Evolutionary conservation across 2,888 invertebrate genomes (phyloP).

Genomic region (Frankliniella intonsa): DNA sequence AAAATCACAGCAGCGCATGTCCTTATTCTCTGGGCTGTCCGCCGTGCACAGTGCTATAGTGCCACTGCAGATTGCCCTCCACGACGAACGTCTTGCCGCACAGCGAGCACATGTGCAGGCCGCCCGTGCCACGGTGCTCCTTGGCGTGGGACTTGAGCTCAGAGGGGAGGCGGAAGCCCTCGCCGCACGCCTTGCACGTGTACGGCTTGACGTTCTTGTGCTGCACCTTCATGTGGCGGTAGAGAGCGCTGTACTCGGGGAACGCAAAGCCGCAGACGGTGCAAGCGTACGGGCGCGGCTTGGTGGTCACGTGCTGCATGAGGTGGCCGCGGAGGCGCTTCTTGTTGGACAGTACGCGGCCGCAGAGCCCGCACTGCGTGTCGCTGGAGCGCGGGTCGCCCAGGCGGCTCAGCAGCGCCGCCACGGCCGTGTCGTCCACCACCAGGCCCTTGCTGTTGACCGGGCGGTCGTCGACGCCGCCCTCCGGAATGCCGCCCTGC

Average conservation of each 20-base stretch:
- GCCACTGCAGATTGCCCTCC: conserved; percentile 12
- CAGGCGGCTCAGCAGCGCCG: background rate
- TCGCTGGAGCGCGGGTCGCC: background rate
- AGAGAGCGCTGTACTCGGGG: background rate
- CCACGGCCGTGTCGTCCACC: conserved; percentile 6
- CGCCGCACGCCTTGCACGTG: background rate
- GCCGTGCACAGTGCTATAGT: conserved; percentile 13
- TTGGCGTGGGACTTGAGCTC: conserved; percentile 4
- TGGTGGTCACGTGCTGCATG: conserved; percentile 14
- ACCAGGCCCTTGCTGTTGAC: conserved; percentile 1
- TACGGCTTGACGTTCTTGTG: conserved; percentile 19
- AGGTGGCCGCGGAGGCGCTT: conserved; percentile 19
- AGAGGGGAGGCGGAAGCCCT: background rate
- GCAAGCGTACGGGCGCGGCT: conserved; percentile 11
- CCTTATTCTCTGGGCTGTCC: background rate
- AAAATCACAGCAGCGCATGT: background rate
- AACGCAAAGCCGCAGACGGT: background rate
- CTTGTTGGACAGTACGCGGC: conserved; percentile 13
- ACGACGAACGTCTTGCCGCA: conserved; percentile 13
- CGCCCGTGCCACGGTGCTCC: background rate
- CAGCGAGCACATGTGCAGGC: conserved; percentile 10
- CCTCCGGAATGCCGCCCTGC: background rate
- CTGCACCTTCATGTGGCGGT: conserved; percentile 23
- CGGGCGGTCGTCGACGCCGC: background rate
- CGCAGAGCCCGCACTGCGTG: conserved; percentile 15